Evolutionary conservation across 37 sponge, comb jelly and placozoan genomes (phyloP).

Genomic region (Ephydatia muelleri): DNA sequence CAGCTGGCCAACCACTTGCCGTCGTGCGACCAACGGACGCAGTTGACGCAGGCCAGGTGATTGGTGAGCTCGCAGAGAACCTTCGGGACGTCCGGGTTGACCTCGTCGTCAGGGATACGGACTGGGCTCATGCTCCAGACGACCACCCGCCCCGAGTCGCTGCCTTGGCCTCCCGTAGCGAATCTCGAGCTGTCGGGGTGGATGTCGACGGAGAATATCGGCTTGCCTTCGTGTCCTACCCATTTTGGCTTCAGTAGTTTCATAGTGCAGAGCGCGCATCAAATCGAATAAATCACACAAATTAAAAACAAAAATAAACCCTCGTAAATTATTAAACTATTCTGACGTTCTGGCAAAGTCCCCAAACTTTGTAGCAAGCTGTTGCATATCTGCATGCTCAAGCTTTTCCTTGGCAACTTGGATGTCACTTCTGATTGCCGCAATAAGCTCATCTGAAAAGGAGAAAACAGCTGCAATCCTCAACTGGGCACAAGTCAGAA

Average conservation of each 20-base stretch:
- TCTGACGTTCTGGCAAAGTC: not conserved
- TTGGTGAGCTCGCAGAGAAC: conserved; percentile 81
- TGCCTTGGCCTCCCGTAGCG: conserved; percentile 88
- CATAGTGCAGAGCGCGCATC: conserved; percentile 67
- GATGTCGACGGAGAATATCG: conserved; percentile 89
- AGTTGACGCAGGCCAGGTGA: conserved; percentile 92
- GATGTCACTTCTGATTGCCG: conserved; percentile 62
- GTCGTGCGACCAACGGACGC: conserved; percentile 89
- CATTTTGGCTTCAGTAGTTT: conserved; percentile 94
- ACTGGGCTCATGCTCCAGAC: conserved; percentile 93
- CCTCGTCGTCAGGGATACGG: conserved; percentile 53
- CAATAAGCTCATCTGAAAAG: conserved; percentile 53
- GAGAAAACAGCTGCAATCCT: not conserved
- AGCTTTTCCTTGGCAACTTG: conserved; percentile 24
- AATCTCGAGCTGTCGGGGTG: conserved; percentile 91
- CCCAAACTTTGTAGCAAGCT: not conserved
- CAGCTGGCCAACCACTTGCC: conserved; percentile 92
- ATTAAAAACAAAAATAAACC: no score
- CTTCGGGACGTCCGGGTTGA: conserved; percentile 42
- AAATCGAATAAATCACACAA: no score
- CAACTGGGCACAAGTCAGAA: not conserved
- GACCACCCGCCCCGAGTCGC: conserved; percentile 78
- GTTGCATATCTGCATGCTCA: not conserved
- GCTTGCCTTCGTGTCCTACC: conserved; percentile 81
- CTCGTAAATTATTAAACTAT: no score